Percentiles rank a stretch among this genome's conserved stretches.
These are phyloP conservation scores for Bombus picipes DNA, from an alignment of 1,140 invertebrate species.

Conservation along the genomic window DNA sequence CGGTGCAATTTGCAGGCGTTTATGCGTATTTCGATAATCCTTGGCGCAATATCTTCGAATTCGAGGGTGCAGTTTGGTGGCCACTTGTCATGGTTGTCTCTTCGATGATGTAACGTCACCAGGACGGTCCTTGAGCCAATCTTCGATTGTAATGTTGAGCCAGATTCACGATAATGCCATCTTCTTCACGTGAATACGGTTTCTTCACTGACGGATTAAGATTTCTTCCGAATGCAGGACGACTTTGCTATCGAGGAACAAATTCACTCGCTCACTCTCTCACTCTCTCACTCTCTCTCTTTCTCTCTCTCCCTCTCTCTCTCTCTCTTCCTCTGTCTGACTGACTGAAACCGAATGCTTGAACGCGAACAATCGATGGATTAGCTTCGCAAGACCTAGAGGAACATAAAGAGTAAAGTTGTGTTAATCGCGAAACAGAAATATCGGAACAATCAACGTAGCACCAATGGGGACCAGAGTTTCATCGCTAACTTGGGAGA, in stretches of 20 bases:
- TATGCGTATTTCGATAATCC: not conserved
- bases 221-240: constrained; percentile 8
- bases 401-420: constrained; percentile 56
- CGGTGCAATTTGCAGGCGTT: not conserved
- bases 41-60: not conserved
- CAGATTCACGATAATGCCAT: not conserved
- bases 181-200: not conserved
- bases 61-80: not conserved
- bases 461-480: no score
- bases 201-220: constrained; percentile 1
- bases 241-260: no score
- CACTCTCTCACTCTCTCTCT: no score
- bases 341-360: not conserved
- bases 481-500: not conserved
- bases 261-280: no score
- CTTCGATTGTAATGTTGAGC: not conserved
- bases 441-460: no score
- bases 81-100: not conserved
- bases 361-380: constrained; percentile 45
- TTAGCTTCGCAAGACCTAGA: constrained; percentile 36
- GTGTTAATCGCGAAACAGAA: constrained; percentile 35
- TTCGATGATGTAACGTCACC: not conserved
- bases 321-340: not conserved
- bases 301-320: no score
- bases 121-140: not conserved